Evolutionary conservation across 2,113 vertebrate species (phyloP).

Genomic region (Nestor notabilis): DNA sequence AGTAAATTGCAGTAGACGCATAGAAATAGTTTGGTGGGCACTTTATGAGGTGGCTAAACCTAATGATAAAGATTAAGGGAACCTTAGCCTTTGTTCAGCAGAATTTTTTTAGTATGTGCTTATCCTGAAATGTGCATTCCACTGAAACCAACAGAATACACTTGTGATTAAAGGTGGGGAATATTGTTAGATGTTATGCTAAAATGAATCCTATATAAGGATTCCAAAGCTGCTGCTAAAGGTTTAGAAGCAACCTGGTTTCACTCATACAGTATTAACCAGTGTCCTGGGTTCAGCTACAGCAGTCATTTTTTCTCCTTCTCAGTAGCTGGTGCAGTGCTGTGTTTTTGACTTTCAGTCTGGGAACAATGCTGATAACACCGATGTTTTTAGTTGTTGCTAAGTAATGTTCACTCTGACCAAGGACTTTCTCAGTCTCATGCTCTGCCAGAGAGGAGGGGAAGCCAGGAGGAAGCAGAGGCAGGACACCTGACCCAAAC

Average conservation of each 20-base stretch:
- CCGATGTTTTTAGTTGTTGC: too few species aligned
- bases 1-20: background rate
- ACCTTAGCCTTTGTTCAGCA: background rate
- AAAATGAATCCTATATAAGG: background rate
- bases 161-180: background rate
- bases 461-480: too few species aligned
- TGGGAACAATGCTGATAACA: too few species aligned
- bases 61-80: background rate
- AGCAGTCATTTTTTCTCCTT: too few species aligned
- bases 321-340: too few species aligned
- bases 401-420: too few species aligned
- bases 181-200: background rate
- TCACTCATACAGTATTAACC: background rate
- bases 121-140: background rate
- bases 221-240: background rate
- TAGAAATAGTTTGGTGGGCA: background rate
- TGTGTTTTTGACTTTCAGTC: too few species aligned
- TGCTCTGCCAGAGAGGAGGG: too few species aligned
- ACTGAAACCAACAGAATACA: background rate
- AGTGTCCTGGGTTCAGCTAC: too few species aligned
- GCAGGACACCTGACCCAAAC: too few species aligned
- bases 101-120: background rate
- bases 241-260: background rate
- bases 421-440: too few species aligned
- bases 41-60: background rate